These are phyloP conservation scores for Girardinus metallicus DNA, from an alignment of 2,797 vertebrate species.

Conservation along the genomic window DNA sequence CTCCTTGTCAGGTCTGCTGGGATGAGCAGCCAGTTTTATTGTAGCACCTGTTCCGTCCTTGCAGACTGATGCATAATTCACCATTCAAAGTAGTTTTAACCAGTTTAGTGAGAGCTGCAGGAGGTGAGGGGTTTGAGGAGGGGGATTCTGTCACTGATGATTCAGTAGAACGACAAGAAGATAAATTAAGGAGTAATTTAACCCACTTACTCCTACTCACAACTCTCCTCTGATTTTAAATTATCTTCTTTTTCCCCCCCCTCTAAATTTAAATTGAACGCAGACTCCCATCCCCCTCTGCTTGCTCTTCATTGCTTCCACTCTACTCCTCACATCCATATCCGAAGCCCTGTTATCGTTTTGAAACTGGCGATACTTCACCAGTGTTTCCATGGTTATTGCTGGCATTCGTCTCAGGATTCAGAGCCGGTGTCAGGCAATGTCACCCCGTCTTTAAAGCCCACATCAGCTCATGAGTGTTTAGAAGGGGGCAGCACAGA, in stretches of 20 bases:
- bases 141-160: constrained; percentile 17
- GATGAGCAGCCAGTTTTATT: constrained; percentile 33
- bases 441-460: constrained; percentile 66
- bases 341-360: constrained; percentile 60
- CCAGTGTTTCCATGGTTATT: constrained; percentile 77
- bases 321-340: constrained; percentile 45
- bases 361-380: constrained; percentile 53
- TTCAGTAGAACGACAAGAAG: constrained; percentile 37
- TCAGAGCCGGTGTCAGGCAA: constrained; percentile 54
- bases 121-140: constrained; percentile 24
- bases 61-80: constrained; percentile 61
- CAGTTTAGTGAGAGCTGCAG: constrained; percentile 20
- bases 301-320: constrained; percentile 36
- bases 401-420: constrained; percentile 60
- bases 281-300: constrained; percentile 51
- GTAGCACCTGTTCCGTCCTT: constrained; percentile 48
- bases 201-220: constrained; percentile 33
- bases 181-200: constrained; percentile 39
- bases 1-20: constrained; percentile 36
- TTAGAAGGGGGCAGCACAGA: constrained; percentile 13
- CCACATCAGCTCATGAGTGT: constrained; percentile 61
- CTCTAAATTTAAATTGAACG: constrained; percentile 45
- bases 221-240: constrained; percentile 42
- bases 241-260: constrained; percentile 26
- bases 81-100: constrained; percentile 47